Evolutionary conservation across 1,140 invertebrate genomes (phyloP).

Genomic region (Patella vulgata): DNA sequence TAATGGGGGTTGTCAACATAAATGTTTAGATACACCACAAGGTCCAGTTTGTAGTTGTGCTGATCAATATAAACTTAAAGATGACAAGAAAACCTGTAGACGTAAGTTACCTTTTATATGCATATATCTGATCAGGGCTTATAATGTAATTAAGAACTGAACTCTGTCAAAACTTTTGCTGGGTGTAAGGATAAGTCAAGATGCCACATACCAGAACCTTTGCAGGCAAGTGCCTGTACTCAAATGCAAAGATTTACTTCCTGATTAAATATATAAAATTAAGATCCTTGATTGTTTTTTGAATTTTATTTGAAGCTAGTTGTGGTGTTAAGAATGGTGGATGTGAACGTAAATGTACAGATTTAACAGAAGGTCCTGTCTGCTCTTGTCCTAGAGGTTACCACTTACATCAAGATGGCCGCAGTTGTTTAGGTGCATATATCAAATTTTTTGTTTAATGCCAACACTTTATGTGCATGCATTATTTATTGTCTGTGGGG

Average conservation of each 20-base stretch:
- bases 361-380: conserved; percentile 73
- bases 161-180: no score
- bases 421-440: conserved; percentile 66
- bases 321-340: conserved; percentile 65
- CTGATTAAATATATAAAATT: conserved; percentile 2
- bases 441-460: no score
- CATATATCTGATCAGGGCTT: no score
- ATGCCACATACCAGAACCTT: no score
- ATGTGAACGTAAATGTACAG: conserved; percentile 71
- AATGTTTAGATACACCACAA: conserved; percentile 74
- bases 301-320: conserved; percentile 41
- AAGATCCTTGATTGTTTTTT: conserved; percentile 29
- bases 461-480: no score
- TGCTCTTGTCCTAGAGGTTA: conserved; percentile 76
- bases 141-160: no score
- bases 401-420: conserved; percentile 71
- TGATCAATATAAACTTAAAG: conserved; percentile 71
- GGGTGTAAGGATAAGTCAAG: no score
- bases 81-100: conserved; percentile 71
- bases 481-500: no score
- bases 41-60: conserved; percentile 75
- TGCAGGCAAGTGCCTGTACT: no score
- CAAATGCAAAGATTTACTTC: no score
- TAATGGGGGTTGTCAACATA: conserved; percentile 66
- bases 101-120: no score